phyloP scores from a whole-genome alignment of 1,140 invertebrate genomes.

The Hirudo medicinalis region DNA sequence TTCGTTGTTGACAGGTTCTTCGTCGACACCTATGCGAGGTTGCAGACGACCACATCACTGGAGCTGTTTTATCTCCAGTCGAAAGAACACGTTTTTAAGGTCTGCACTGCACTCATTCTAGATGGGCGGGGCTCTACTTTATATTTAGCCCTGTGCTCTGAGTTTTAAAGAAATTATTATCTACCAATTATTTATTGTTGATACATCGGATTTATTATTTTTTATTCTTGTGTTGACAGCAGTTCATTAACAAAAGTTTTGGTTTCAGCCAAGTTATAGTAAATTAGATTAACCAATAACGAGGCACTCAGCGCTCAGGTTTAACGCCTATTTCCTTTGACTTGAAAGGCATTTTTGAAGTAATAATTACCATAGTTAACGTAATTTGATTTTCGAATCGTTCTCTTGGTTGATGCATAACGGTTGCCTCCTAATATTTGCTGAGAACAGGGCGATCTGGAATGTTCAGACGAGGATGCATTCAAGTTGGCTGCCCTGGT shows the following conservation, averaged over 20 bases:
- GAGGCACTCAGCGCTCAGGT: too few relatives aligned
- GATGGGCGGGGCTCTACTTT: too few relatives aligned
- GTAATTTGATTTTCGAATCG: not conserved
- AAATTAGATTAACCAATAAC: too few relatives aligned
- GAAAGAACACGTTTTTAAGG: conserved; percentile 3
- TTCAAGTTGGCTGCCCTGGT: conserved; percentile 47
- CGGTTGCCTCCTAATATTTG: conserved; percentile 3
- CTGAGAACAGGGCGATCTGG: conserved; percentile 42
- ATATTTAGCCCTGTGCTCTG: too few relatives aligned
- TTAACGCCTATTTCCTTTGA: too few relatives aligned
- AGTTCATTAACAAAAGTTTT: not conserved
- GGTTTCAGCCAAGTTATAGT: not conserved
- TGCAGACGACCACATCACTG: not conserved
- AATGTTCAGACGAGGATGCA: conserved; percentile 45
- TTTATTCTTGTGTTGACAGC: not conserved
- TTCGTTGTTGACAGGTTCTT: not conserved
- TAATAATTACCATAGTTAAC: not conserved
- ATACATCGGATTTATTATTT: not conserved
- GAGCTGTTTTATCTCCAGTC: not conserved
- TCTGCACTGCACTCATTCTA: not conserved
- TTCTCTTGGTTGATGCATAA: not conserved
- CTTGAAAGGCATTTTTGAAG: not conserved
- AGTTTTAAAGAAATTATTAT: not conserved
- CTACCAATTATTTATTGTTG: not conserved
- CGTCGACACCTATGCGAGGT: not conserved